phyloP scores from a whole-genome alignment of 2,113 vertebrate genomes.

The Oenanthe melanoleuca region DNA sequence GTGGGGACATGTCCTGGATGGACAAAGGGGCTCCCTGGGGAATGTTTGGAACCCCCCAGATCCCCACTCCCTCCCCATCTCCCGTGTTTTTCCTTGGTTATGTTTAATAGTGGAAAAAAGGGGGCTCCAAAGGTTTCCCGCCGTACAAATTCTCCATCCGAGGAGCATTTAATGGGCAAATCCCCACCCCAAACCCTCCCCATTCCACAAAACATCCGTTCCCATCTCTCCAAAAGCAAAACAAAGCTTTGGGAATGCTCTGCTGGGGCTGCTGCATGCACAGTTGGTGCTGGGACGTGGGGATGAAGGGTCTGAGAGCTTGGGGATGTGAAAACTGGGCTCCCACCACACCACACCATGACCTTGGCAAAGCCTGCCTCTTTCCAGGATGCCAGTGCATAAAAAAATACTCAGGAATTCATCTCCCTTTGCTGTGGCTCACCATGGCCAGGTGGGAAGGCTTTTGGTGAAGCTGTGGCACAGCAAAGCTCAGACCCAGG shows the following conservation, averaged over 20 bases:
- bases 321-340: accelerated
- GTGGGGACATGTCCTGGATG: neutral
- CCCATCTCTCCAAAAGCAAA: neutral
- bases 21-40: neutral
- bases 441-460: neutral
- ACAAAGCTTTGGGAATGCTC: neutral
- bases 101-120: neutral
- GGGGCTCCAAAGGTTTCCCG: neutral
- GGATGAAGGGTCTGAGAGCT: neutral
- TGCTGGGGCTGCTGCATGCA: neutral
- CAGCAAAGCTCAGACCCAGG: accelerated
- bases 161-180: accelerated
- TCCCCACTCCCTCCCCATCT: neutral
- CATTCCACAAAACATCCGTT: neutral
- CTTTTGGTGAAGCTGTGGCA: neutral
- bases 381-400: neutral
- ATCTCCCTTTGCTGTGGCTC: neutral
- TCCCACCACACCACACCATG: accelerated
- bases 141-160: neutral
- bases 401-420: neutral
- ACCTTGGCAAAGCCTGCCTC: neutral
- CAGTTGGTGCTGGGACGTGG: accelerated
- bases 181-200: neutral
- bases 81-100: accelerated
- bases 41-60: neutral